Conservation (phyloP, 2,888 invertebrate genomes). For the Axea sp. region DNA sequence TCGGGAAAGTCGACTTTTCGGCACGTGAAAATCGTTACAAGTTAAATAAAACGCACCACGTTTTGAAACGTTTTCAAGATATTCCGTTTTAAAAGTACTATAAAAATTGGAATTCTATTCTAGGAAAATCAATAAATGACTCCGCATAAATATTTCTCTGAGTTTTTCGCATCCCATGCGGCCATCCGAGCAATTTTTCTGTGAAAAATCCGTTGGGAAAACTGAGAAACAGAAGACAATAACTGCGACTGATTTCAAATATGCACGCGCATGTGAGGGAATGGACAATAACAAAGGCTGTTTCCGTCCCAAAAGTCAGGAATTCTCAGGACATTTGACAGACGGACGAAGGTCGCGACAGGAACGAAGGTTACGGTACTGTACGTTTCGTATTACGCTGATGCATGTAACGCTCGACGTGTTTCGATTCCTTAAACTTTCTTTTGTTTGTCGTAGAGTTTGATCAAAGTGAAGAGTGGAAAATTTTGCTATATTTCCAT, state of each 20-base stretch:
- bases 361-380: slow-evolving; percentile 68
- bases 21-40: too few species aligned
- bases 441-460: slow-evolving; percentile 34
- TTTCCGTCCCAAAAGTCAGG: slow-evolving; percentile 67
- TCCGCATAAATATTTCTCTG: slow-evolving; percentile 1
- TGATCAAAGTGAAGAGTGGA: too few species aligned
- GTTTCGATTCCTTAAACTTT: slow-evolving; percentile 12
- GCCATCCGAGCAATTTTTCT: slow-evolving; percentile 6
- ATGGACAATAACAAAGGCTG: slow-evolving; percentile 64
- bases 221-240: slow-evolving; percentile 38
- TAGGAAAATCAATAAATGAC: too few species aligned
- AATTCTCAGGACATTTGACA: slow-evolving; percentile 69
- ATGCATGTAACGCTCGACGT: slow-evolving; percentile 26
- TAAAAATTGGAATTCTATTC: too few species aligned
- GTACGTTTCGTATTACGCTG: slow-evolving; percentile 58
- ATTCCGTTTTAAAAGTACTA: too few species aligned
- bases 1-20: too few species aligned
- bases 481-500: background rate
- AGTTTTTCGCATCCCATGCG: slow-evolving; percentile 1
- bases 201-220: slow-evolving; percentile 18
- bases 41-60: too few species aligned
- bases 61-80: too few species aligned
- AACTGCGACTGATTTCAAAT: slow-evolving; percentile 27
- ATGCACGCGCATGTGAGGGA: slow-evolving; percentile 18
- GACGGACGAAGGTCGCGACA: slow-evolving; percentile 47